Evolutionary conservation across 2,888 invertebrate species (phyloP).

Genomic region (Perizoma flavofasciatum): DNA sequence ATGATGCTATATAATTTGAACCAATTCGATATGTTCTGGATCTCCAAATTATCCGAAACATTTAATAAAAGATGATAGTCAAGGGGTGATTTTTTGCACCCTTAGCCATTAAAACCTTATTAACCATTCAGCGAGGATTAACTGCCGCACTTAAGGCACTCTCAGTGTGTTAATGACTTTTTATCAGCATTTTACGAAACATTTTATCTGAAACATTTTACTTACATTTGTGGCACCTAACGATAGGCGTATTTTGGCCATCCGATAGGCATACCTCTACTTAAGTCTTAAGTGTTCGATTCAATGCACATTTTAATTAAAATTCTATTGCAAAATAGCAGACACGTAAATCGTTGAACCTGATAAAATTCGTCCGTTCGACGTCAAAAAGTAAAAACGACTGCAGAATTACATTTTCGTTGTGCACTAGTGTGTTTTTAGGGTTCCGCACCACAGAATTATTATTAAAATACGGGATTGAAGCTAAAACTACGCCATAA

Average conservation of each 20-base stretch:
- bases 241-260: slow-evolving; percentile 3
- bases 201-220: slow-evolving; percentile 36
- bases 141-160: slow-evolving; percentile 58
- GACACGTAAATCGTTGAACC: neutral
- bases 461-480: neutral
- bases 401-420: slow-evolving; percentile 48
- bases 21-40: slow-evolving; percentile 4
- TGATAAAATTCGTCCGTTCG: slow-evolving; percentile 22
- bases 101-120: slow-evolving; percentile 60
- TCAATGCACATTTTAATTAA: slow-evolving; percentile 16
- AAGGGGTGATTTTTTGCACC: slow-evolving; percentile 44
- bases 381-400: slow-evolving; percentile 32
- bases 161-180: slow-evolving; percentile 61
- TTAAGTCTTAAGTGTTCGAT: no score
- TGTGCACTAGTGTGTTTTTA: slow-evolving; percentile 44
- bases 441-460: neutral
- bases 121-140: slow-evolving; percentile 64
- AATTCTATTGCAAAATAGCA: slow-evolving; percentile 10
- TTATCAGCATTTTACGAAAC: slow-evolving; percentile 47
- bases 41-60: slow-evolving; percentile 18
- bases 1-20: no score
- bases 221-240: slow-evolving; percentile 31
- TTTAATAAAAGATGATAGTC: slow-evolving; percentile 17
- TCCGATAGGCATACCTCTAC: neutral
- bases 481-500: no score